Conservation (phyloP, 2,888 invertebrate species). For the Agonopterix heracliana region DNA sequence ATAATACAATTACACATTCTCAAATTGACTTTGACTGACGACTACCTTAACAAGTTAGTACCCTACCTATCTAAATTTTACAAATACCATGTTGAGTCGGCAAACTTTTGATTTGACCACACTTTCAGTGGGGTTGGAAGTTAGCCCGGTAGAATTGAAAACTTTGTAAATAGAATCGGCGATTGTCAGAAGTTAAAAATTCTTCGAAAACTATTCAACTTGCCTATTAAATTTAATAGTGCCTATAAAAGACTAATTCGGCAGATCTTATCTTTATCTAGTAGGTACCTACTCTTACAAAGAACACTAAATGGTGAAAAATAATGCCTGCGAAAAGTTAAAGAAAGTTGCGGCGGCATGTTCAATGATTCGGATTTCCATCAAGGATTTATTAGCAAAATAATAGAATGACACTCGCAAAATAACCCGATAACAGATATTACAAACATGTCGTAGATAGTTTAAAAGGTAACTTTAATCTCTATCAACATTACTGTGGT, state of each 20-base stretch:
- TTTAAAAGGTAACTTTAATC: constrained; percentile 17
- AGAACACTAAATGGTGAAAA: constrained; percentile 62
- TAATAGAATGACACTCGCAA: constrained; percentile 3
- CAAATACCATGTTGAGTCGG: constrained; percentile 43
- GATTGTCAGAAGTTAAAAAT: constrained; percentile 46
- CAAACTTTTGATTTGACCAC: constrained; percentile 26
- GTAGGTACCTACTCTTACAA: constrained; percentile 37
- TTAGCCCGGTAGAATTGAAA: constrained; percentile 39
- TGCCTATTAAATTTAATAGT: constrained; percentile 39
- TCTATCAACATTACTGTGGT: constrained; percentile 39
- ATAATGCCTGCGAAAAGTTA: constrained; percentile 29
- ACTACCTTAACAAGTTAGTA: constrained; percentile 54
- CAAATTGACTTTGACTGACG: constrained; percentile 56
- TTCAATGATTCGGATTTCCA: not conserved
- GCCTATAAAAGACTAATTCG: constrained; percentile 69
- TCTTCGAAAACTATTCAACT: constrained; percentile 54
- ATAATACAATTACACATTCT: constrained; percentile 45
- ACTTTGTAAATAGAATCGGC: constrained; percentile 45
- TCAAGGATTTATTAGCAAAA: constrained; percentile 10
- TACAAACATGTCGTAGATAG: not conserved
- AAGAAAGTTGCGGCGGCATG: not conserved
- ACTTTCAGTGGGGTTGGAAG: constrained; percentile 31
- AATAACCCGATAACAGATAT: constrained; percentile 2
- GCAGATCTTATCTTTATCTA: constrained; percentile 50
- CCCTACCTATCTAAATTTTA: constrained; percentile 47